These are phyloP conservation scores for Ursus arctos DNA, from an alignment of 2,113 vertebrate species.

Conservation along the genomic window DNA sequence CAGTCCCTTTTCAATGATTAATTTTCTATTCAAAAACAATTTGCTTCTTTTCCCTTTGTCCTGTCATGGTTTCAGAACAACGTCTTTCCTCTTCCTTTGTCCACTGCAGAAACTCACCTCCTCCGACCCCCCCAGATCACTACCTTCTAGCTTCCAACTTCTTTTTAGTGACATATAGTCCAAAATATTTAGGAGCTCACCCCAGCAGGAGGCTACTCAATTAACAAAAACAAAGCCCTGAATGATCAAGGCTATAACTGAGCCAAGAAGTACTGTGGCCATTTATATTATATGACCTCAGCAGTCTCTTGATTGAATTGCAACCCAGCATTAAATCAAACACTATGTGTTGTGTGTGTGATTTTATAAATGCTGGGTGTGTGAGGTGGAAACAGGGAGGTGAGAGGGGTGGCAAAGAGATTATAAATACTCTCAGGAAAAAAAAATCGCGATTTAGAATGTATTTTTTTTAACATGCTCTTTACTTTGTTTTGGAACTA, in stretches of 20 bases:
- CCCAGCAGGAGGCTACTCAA: slow-evolving; percentile 82
- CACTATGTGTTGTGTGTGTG: slow-evolving; percentile 80
- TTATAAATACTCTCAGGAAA: background rate
- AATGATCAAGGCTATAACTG: slow-evolving; percentile 86
- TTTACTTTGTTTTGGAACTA: slow-evolving; percentile 81
- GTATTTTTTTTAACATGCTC: slow-evolving; percentile 37
- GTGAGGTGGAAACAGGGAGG: background rate
- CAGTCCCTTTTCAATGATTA: slow-evolving; percentile 86
- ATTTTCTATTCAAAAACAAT: slow-evolving; percentile 87
- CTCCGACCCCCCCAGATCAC: background rate
- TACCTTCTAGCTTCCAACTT: slow-evolving; percentile 57
- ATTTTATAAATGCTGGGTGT: slow-evolving; percentile 55
- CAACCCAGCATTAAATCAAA: slow-evolving; percentile 85
- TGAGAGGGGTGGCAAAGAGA: background rate
- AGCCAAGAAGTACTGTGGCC: slow-evolving; percentile 84
- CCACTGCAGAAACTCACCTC: background rate
- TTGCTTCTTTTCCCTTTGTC: slow-evolving; percentile 76
- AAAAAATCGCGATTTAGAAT: background rate
- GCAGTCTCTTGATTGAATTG: slow-evolving; percentile 86
- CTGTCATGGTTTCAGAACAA: background rate
- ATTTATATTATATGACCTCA: slow-evolving; percentile 87
- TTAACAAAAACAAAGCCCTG: slow-evolving; percentile 88
- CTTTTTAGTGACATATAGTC: slow-evolving; percentile 82
- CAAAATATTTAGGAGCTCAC: slow-evolving; percentile 79
- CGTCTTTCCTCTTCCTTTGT: background rate